A percentile compares a stretch with the other conserved stretches of the same genome.
Evolutionary conservation across 2,113 vertebrate genomes (phyloP).

Genomic region (pig (Sus scrofa)): T2T-Sscrofa CM000817.6:71952001-71952500

Average conservation of each 20-base stretch:
- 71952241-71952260: slow-evolving; percentile 3
- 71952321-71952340: neutral
- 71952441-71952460: neutral
- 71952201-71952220: neutral
- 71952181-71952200: neutral
- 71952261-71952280: neutral
- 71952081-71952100: neutral
- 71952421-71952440: neutral
- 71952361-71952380: neutral
- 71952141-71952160: neutral
- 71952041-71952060: neutral
- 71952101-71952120: neutral
- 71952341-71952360: neutral
- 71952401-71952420: neutral
- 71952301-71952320: neutral
- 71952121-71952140: neutral
- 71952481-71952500: neutral
- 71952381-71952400: neutral
- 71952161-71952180: slow-evolving; percentile 10
- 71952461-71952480: neutral
- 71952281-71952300: neutral
- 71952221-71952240: neutral
- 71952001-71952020: neutral
- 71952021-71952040: neutral
- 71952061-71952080: neutral